Conservation (phyloP, 2,797 vertebrate species). For the Chaetophractus vellerosus region DNA sequence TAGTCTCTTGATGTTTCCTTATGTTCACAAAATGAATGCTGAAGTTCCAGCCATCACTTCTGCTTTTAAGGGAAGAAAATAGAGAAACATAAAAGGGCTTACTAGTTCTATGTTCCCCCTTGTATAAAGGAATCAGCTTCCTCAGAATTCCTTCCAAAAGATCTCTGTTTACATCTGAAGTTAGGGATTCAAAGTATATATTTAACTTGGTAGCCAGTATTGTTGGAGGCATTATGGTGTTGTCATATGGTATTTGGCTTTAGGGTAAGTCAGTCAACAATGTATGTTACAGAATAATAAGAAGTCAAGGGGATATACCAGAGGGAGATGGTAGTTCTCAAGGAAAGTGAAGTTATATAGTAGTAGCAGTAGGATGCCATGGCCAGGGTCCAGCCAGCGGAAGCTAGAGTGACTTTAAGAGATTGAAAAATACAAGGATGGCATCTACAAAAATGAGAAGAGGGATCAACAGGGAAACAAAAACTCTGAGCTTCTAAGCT, state of each 20-base stretch:
- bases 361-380: neutral
- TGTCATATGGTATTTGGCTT: neutral
- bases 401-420: neutral
- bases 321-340: neutral
- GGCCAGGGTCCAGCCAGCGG: neutral
- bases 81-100: neutral
- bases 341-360: neutral
- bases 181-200: neutral
- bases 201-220: neutral
- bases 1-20: neutral
- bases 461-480: neutral
- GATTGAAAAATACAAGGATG: neutral
- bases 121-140: slow-evolving; percentile 4
- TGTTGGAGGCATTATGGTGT: neutral
- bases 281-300: neutral
- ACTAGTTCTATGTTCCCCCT: neutral
- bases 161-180: neutral
- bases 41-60: neutral
- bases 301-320: neutral
- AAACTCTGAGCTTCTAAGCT: neutral
- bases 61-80: slow-evolving; percentile 37
- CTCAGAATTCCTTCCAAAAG: neutral
- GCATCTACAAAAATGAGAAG: neutral
- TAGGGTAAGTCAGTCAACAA: neutral
- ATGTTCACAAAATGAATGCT: neutral